Conservation (phyloP, 2,113 vertebrate species). For the Indicator maculatus region DNA sequence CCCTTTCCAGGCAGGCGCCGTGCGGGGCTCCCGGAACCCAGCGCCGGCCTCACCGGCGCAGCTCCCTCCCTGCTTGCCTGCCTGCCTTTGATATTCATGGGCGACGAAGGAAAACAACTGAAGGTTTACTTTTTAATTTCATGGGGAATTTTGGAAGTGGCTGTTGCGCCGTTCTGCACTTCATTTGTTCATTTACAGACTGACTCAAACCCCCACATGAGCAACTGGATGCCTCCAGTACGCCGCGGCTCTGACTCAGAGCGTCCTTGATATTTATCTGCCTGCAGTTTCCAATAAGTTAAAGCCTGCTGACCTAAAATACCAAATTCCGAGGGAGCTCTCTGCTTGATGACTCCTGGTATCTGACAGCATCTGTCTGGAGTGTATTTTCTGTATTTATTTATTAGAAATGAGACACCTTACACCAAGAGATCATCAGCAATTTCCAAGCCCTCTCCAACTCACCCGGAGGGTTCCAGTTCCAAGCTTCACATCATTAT, state of each 20-base stretch:
- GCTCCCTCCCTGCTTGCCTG: not conserved
- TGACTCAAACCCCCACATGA: constrained; percentile 16
- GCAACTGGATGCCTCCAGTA: not conserved
- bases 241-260: constrained; percentile 30
- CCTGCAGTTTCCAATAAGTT: constrained; percentile 43
- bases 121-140: constrained; percentile 49
- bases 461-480: constrained; percentile 23
- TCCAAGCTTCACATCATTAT: constrained; percentile 1
- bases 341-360: not conserved
- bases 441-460: constrained; percentile 59
- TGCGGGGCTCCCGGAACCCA: not conserved
- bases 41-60: not conserved
- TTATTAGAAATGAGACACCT: constrained; percentile 60
- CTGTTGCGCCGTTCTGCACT: not conserved
- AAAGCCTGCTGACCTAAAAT: constrained; percentile 35
- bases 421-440: constrained; percentile 52
- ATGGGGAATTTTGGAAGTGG: constrained; percentile 37
- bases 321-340: constrained; percentile 26
- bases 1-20: not conserved
- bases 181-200: constrained; percentile 31
- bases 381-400: constrained; percentile 37
- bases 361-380: constrained; percentile 14
- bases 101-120: not conserved
- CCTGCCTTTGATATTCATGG: constrained; percentile 11
- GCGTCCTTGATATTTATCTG: constrained; percentile 50